Percentiles rank a stretch among this genome's conserved stretches.
These are phyloP conservation scores for Diploscapter pachys DNA, from an alignment of 1,140 invertebrate genomes.

Conservation along the genomic window DNA sequence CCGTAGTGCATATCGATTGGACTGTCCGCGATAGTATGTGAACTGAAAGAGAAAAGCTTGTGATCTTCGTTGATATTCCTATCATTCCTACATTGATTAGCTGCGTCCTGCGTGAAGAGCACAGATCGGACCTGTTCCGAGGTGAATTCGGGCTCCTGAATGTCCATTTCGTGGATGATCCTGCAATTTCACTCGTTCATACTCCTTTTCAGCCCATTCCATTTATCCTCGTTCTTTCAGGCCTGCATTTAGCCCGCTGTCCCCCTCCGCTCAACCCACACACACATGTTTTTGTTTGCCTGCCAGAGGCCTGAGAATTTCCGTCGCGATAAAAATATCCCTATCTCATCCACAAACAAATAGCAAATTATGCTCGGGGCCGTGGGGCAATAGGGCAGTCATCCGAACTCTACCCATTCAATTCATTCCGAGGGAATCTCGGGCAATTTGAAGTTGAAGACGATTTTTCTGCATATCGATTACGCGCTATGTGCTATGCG, in stretches of 20 bases:
- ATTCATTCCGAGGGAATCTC: no score
- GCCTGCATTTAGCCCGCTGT: not conserved
- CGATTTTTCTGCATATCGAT: no score
- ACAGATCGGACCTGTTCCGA: conserved; percentile 64
- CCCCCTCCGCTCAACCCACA: not conserved
- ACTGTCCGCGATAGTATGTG: conserved; percentile 67
- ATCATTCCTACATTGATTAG: conserved; percentile 59
- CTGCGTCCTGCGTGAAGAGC: conserved; percentile 67
- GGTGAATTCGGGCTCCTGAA: conserved; percentile 62
- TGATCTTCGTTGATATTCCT: not conserved
- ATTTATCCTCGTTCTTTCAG: conserved; percentile 10
- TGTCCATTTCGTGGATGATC: conserved; percentile 62
- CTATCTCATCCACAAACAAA: no score
- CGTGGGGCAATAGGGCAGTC: no score
- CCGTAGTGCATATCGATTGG: conserved; percentile 65
- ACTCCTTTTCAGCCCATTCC: not conserved
- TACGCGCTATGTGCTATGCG: no score
- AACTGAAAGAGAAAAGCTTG: conserved; percentile 60
- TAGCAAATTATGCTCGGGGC: no score
- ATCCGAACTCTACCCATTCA: no score
- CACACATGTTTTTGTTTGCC: no score
- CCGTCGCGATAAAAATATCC: no score
- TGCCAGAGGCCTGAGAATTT: no score
- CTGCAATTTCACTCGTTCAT: conserved; percentile 32
- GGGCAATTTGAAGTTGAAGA: no score